Conservation (phyloP, 2,797 vertebrate genomes). For the Numenius phaeopus region DNA sequence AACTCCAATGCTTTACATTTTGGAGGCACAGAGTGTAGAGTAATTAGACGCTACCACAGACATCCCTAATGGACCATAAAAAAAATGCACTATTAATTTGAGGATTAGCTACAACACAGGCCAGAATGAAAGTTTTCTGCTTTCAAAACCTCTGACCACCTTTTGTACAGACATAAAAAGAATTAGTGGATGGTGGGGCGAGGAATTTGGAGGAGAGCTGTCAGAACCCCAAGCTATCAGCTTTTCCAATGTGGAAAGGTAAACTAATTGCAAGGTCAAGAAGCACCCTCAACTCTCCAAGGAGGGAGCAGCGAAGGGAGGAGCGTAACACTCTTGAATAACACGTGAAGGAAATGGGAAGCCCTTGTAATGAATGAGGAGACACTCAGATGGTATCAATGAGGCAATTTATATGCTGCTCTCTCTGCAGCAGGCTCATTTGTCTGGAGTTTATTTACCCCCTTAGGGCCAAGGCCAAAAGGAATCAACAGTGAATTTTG, state of each 20-base stretch:
- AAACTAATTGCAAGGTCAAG: conserved; percentile 12
- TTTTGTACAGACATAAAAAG: conserved; percentile 22
- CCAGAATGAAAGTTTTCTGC: conserved; percentile 18
- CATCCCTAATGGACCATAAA: conserved; percentile 62
- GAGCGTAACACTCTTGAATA: not conserved
- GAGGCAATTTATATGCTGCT: conserved; percentile 60
- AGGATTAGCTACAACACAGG: conserved; percentile 36
- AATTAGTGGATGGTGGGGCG: rapidly evolving
- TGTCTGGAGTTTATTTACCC: conserved; percentile 62
- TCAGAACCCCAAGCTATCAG: conserved; percentile 9
- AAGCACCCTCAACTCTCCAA: not conserved
- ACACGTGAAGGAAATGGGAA: not conserved
- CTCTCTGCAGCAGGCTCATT: conserved; percentile 39
- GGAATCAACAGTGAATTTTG: conserved; percentile 10
- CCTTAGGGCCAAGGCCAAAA: conserved; percentile 48
- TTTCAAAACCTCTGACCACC: conserved; percentile 34
- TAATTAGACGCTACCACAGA: conserved; percentile 60
- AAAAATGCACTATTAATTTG: conserved; percentile 57
- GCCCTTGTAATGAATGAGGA: conserved; percentile 28
- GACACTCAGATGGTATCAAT: conserved; percentile 38
- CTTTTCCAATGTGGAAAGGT: conserved; percentile 7
- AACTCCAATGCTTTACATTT: conserved; percentile 43
- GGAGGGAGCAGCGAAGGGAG: not conserved
- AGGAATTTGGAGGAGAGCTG: not conserved
- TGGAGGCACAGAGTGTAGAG: conserved; percentile 14